phyloP scores from a whole-genome alignment of 2,888 invertebrate genomes.

The Conistra vaccinii region DNA sequence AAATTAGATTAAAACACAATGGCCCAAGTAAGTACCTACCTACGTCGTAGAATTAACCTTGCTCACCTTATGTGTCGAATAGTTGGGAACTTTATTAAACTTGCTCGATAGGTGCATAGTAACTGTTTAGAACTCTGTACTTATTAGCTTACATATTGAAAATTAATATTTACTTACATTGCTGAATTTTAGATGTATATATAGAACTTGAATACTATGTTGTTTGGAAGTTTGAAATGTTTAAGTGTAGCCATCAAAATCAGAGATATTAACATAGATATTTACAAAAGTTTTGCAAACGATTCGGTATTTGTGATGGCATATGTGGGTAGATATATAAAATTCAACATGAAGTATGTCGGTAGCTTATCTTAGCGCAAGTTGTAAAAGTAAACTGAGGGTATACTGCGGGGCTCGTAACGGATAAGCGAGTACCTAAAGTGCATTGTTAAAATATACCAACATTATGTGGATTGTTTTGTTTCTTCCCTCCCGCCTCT shows the following conservation, averaged over 20 bases:
- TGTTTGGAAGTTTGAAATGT: neutral
- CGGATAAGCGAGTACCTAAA: constrained; percentile 50
- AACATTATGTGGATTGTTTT: constrained; percentile 40
- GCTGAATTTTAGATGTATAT: constrained; percentile 21
- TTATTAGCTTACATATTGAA: constrained; percentile 25
- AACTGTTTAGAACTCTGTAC: constrained; percentile 15
- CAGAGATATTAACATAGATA: neutral
- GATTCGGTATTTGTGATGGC: constrained; percentile 14
- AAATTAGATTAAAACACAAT: constrained; percentile 84
- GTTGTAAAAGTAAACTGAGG: constrained; percentile 58
- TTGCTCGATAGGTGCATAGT: constrained; percentile 30
- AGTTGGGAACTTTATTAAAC: constrained; percentile 59
- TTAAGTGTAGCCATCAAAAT: neutral
- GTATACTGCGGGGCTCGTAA: constrained; percentile 37
- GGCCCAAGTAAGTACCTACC: constrained; percentile 68
- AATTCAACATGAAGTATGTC: constrained; percentile 40
- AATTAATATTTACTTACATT: neutral
- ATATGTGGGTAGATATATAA: constrained; percentile 24
- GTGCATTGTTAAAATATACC: constrained; percentile 54
- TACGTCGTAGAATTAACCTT: constrained; percentile 66
- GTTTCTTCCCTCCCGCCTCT: constrained; percentile 9
- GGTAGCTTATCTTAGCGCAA: constrained; percentile 52
- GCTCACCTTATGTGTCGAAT: constrained; percentile 54
- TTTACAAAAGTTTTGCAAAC: neutral
- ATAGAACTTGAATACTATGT: constrained; percentile 1